Conservation (phyloP, 2,113 vertebrate species). For the Chiloscyllium plagiosum region DNA sequence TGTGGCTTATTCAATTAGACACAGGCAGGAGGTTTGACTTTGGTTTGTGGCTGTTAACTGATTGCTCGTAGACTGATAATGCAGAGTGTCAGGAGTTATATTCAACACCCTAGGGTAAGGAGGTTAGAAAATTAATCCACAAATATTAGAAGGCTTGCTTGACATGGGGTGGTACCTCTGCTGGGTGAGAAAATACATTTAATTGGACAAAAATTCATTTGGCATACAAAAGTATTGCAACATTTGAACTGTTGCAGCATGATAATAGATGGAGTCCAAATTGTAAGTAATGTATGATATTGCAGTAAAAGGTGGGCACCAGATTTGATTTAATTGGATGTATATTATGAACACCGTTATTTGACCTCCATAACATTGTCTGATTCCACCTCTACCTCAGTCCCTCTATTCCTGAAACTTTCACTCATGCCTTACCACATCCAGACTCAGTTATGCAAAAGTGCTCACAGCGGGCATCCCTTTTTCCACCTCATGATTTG, state of each 20-base stretch:
- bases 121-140: background rate
- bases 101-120: background rate
- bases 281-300: background rate
- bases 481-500: no score
- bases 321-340: background rate
- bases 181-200: background rate
- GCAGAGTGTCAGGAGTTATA: background rate
- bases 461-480: no score
- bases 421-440: no score
- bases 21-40: background rate
- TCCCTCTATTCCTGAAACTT: background rate
- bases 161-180: background rate
- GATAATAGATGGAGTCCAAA: background rate
- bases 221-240: background rate
- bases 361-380: background rate
- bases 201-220: background rate
- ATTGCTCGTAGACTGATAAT: background rate
- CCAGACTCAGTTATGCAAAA: no score
- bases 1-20: background rate
- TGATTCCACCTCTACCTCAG: background rate
- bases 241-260: background rate
- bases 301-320: background rate
- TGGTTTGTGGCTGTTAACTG: background rate
- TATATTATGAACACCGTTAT: background rate
- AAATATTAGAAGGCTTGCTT: background rate